A percentile compares a stretch with the other conserved stretches of the same genome.
Evolutionary conservation across 1,140 invertebrate species (phyloP).

Genomic region (Potamilus streckersoni): DNA sequence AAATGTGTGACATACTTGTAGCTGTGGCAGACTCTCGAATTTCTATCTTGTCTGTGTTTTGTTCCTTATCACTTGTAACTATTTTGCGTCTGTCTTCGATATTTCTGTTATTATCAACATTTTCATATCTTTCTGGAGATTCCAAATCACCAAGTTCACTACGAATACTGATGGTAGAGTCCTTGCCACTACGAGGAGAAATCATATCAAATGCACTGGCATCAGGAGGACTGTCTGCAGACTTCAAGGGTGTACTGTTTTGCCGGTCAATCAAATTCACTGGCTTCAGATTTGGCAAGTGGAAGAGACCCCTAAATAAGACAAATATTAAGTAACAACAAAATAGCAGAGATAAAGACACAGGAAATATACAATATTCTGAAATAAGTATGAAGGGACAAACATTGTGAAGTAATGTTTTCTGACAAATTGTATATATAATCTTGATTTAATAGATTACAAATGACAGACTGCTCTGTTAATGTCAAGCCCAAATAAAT

Average conservation of each 20-base stretch:
- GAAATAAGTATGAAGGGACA: no score
- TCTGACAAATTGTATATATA: no score
- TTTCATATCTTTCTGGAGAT: conserved; percentile 35
- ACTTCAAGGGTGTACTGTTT: conserved; percentile 73
- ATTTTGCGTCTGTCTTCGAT: conserved; percentile 27
- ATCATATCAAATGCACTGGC: conserved; percentile 58
- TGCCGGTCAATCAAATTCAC: conserved; percentile 76
- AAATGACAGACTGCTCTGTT: no score
- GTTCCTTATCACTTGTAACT: conserved; percentile 72
- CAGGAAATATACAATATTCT: no score
- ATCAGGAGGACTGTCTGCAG: conserved; percentile 53
- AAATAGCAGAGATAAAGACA: no score
- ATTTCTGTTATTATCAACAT: conserved; percentile 17
- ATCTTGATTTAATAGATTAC: no score
- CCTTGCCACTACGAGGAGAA: conserved; percentile 64
- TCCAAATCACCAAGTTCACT: conserved; percentile 69
- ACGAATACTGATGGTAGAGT: conserved; percentile 70
- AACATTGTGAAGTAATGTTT: no score
- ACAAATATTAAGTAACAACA: conserved; percentile 6
- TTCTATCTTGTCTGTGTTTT: conserved; percentile 70
- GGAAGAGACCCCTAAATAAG: conserved; percentile 51
- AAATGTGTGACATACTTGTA: conserved; percentile 63
- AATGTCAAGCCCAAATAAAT: no score
- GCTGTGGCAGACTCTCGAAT: conserved; percentile 65
- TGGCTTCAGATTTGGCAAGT: conserved; percentile 56